Base-by-base conservation (phyloP, 1,140 invertebrate genomes). In the Sweltsa coloradensis region DNA sequence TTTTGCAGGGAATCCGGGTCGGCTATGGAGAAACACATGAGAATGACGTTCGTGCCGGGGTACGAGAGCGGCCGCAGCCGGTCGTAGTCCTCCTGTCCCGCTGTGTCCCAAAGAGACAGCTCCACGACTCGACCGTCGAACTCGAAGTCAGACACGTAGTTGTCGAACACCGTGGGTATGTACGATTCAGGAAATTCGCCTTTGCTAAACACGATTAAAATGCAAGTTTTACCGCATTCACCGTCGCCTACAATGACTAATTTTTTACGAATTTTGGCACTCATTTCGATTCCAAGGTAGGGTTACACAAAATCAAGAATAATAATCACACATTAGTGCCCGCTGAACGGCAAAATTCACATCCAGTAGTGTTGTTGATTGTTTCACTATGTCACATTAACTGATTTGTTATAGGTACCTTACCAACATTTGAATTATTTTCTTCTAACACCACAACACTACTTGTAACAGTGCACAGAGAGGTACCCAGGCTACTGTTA, bases 1-100 rank as follows among this genome's bases (percentile, higher is more conserved):
- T 75, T 75, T 46, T 72, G 70, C 41, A 74, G 55, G 21, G 68
- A 70, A 53, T 75, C 72, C 16, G 72, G 73, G 27, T 65, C 70
- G 51, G 72, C 72, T 51, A 74, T 74, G 11, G 66, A 68, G 51
- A 75, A 74, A 51, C 72, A 75, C 67, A 74, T 72, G 5, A 75
- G 56, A 37, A 75, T 73, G 22, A 74, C 73, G 59, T 79, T 73
- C 5, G 76, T 78, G 55, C 79, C 74, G 4, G 77, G 76, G 54
- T 79, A 79, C 31, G 73, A 76, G 3, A 79, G 60, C 78, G 39
- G 76, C 60, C 94, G 74, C 41, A 97, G 71, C 57, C 94, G 76
- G 65, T 96, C 91, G 61, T 95, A 97, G 71, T 96, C 91, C 71
- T 96, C 91, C 65, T 95, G 91, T 31, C 89, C 89, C 39, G 89